Evolutionary conservation across 2,888 invertebrate genomes (phyloP), one percentile per base, ranked within the genome.

Genomic region (Polymixis lichenea): DNA sequence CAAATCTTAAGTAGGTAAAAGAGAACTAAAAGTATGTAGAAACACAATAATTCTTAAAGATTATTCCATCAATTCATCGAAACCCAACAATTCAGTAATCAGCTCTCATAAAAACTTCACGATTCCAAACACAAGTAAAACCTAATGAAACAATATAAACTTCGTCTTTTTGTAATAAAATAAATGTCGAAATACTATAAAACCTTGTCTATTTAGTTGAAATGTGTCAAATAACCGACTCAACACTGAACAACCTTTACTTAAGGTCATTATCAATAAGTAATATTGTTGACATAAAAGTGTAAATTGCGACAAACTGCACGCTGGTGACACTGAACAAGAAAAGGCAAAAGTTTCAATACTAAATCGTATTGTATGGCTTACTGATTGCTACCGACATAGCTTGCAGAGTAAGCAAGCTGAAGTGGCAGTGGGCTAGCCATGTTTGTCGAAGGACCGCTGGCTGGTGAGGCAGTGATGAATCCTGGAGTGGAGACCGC

Each of bases 221-320:
- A 72, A 72, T 70, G 73, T 87, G 85, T 87, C 78, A 85, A 86
- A 78, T 25, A 75, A 66, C 46, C 15, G 56, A 64, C 55, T 83
- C 65, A 76, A 79, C 82, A 72, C 73, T 51, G 38, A 66, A 58
- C 38, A 60, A 67, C 86, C 86, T 86, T 38, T 53, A 6, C 0
- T 4, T 67, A 53, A 86, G 87, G 86, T 86, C 87, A 86, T 78
- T 87, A 86, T 79, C 86, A 86, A 79, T 79, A 68, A 64, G 51
- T 38, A 55, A 28, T 64, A 49, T 64, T 80, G 67, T 87, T 87
- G 77, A 75, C 84, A 78, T 32, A 72, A 43, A 74, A 68, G 78
- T 78, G 87, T 76, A 25, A 85, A 87, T 83, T 77, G 43, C 66
- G 68, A 74, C 73, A 75, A 87, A 72, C 65, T 70, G 22, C 53